phyloP scores from a whole-genome alignment of 2,888 invertebrate genomes.

The Cataglyphis rosenhaueri region DNA sequence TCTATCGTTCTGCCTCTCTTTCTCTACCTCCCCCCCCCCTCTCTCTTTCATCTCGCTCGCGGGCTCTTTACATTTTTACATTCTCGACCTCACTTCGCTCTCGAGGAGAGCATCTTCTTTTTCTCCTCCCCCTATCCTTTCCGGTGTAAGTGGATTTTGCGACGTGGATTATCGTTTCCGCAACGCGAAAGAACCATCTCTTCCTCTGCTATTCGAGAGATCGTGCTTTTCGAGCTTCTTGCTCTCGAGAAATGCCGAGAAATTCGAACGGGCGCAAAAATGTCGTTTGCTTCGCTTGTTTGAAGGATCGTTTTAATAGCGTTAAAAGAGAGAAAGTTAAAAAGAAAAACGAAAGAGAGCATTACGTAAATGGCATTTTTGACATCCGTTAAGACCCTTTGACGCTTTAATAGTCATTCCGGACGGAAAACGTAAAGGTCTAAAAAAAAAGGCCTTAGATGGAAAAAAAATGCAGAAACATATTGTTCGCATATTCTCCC shows the following conservation, averaged over 20 bases:
- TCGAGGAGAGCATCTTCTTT: conserved; percentile 2
- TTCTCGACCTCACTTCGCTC: conserved; percentile 18
- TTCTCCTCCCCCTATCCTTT: conserved; percentile 6
- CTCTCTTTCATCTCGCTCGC: conserved; percentile 20
- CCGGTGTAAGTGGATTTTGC: conserved; percentile 62
- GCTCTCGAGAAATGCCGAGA: conserved; percentile 10
- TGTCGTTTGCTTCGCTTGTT: conserved; percentile 24
- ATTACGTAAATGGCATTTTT: neutral
- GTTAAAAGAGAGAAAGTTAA: neutral
- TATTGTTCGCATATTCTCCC: neutral
- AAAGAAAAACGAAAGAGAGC: neutral
- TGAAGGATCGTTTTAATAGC: neutral
- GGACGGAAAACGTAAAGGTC: neutral
- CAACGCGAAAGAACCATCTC: conserved; percentile 26
- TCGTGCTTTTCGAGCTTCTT: conserved; percentile 5
- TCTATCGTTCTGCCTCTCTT: conserved; percentile 29
- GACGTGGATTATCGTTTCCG: conserved; percentile 62
- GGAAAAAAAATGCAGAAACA: neutral
- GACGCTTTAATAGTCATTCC: neutral
- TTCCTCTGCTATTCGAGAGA: conserved; percentile 11
- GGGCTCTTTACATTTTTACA: conserved; percentile 7
- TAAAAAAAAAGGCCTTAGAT: neutral
- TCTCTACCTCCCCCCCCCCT: conserved; percentile 26
- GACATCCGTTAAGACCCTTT: conserved; percentile 3
- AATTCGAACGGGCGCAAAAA: conserved; percentile 11